A percentile compares a stretch with the other conserved stretches of the same genome.
phyloP scores from a whole-genome alignment of 2,797 vertebrate species.

The Xiphophorus birchmanni region DNA sequence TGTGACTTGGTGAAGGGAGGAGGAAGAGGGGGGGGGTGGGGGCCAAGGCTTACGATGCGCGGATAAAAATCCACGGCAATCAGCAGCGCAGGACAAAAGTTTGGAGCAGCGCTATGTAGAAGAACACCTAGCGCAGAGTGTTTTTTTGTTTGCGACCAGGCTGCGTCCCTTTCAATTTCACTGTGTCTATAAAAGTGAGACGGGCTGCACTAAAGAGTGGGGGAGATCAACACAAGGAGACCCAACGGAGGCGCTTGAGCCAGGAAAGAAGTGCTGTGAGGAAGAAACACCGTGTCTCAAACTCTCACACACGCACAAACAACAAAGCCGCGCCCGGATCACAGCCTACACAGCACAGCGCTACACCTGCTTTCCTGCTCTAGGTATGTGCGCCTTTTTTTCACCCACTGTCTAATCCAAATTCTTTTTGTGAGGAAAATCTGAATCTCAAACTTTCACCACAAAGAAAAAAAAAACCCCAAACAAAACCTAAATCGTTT shows the following conservation, averaged over 20 bases:
- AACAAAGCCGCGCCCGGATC: constrained; percentile 80
- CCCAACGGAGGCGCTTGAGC: constrained; percentile 81
- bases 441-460: constrained; percentile 67
- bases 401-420: constrained; percentile 15
- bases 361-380: constrained; percentile 73
- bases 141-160: constrained; percentile 54
- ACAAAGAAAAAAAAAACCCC: constrained; percentile 11
- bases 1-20: constrained; percentile 88
- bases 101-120: constrained; percentile 88
- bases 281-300: constrained; percentile 75
- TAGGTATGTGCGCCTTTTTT: constrained; percentile 78
- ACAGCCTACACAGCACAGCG: constrained; percentile 68
- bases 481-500: background rate
- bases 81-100: constrained; percentile 89
- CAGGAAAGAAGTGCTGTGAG: constrained; percentile 81
- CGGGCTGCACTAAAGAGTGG: constrained; percentile 80
- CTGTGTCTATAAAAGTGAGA: constrained; percentile 79
- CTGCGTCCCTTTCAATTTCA: constrained; percentile 43
- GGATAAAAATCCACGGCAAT: constrained; percentile 96
- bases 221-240: constrained; percentile 72
- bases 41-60: constrained; percentile 86
- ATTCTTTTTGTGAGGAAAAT: constrained; percentile 27
- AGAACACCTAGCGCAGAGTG: constrained; percentile 80
- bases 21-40: constrained; percentile 70
- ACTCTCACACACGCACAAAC: constrained; percentile 49